phyloP scores from a whole-genome alignment of 2,888 invertebrate species.

The Brenthis hecate region DNA sequence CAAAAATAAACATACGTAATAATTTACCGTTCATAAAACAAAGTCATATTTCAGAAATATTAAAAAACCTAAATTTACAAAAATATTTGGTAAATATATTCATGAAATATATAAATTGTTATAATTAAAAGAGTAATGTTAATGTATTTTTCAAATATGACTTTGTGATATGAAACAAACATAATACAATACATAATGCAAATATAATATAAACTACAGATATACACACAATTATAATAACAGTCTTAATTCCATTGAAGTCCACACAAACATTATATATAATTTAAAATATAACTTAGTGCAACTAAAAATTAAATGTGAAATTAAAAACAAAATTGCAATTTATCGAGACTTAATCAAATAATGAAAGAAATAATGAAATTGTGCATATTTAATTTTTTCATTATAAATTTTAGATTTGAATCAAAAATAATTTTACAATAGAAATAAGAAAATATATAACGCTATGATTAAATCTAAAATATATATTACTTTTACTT shows the following conservation, averaged over 20 bases:
- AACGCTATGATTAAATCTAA: slow-evolving; percentile 18
- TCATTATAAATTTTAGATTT: slow-evolving; percentile 1
- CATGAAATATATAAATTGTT: slow-evolving; percentile 3
- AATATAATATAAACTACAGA: slow-evolving; percentile 19
- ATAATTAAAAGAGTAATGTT: too few species aligned
- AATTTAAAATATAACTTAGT: slow-evolving; percentile 23
- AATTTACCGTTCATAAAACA: neutral
- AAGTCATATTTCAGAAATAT: slow-evolving; percentile 7
- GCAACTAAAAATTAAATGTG: slow-evolving; percentile 1
- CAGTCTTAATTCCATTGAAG: slow-evolving; percentile 32
- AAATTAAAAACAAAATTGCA: neutral
- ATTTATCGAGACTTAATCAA: neutral
- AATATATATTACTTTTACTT: slow-evolving; percentile 18
- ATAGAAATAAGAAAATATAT: slow-evolving; percentile 15
- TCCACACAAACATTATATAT: slow-evolving; percentile 1
- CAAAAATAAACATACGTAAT: slow-evolving; percentile 8
- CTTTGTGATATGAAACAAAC: neutral
- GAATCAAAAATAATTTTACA: slow-evolving; percentile 1
- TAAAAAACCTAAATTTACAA: slow-evolving; percentile 3
- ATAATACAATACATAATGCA: neutral
- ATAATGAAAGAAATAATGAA: neutral
- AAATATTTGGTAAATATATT: neutral
- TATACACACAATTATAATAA: slow-evolving; percentile 33
- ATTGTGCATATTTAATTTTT: slow-evolving; percentile 8
- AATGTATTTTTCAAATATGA: neutral